Base-by-base conservation (phyloP, 2,888 invertebrate genomes). In the Nymphalis urticae region DNA sequence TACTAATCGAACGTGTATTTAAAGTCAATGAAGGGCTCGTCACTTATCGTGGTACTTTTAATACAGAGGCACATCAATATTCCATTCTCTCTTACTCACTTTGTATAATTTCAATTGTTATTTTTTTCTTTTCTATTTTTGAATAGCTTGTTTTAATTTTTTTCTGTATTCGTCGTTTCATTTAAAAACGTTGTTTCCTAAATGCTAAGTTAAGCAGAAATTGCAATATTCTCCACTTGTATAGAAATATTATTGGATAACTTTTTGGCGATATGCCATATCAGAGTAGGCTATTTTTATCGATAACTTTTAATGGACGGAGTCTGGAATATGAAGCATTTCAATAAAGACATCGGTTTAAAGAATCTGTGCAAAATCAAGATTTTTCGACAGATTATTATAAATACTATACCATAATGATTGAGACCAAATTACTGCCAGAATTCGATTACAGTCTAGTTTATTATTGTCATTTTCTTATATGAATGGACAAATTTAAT, bases 211-310 rank as follows among this genome's bases (percentile, higher is more conserved):
- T 58, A 19, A 58, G 58, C 36, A 58, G 58, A 58, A 58, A 58
- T 19, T 58, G 17, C 56, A n/a, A 19, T 19, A 42, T 58, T 48
- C 60, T 53, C 36, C 32, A n/a, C 42, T 61, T 19, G 42, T 58
- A 58, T 21, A 42, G 58, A 62, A 67, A 67, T 67, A 36, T 50
- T 56, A 56, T 42, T 42, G n/a, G 42, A 58, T 56, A 66, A 54
- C n/a, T 62, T 32, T 36, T 21, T 67, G 67, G 62, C 67, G 17
- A n/a, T 36, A 32, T 58, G 62, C 62, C 67, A 67, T 42, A 54
- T 27, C 47, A 47, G 27, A 47, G 24, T 9, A 32, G n/a, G 17
- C 42, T n/a, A 67, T 62, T 58, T 58, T 58, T 42, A 58, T 10
- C 58, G 36, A 58, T 19, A 54, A 21, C 54, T 54, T 54, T 54